Base-by-base conservation (phyloP, 2,797 vertebrate genomes). In the Dermochelys coriacea region DNA sequence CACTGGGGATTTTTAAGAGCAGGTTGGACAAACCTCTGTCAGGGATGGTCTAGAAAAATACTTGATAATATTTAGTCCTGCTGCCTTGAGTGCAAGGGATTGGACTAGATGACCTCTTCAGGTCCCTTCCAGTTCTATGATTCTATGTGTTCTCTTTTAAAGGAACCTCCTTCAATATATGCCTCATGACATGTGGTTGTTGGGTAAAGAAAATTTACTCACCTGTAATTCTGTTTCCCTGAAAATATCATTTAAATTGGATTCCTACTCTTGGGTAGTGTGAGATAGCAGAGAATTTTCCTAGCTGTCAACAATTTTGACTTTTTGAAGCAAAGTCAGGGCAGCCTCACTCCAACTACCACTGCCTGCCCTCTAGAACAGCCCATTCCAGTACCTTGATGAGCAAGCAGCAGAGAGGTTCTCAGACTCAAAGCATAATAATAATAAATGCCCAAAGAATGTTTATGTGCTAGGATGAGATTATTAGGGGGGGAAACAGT, bases 341-440 rank as follows among this genome's bases (percentile, higher is more conserved):
- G 52, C 19, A 92, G 3, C 4, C 5, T 4, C 27, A 2, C 12
- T 45, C 1, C 50, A 49, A 2, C 2, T 78, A 21, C 6, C 52
- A 5, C 1, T 19, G 50, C 23, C 79, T 57, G 16, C 21, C 9
- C 6, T 90, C 37, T n/a, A 51, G 37, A 81, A 4, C 4, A 61
- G 2, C 7, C 4, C 2, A 79, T 77, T 68, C 49, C 37, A 47
- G 27, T 64, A 49, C 54, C 41, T 57, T 45, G 80, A 45, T 41
- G 41, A 82, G 37, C 41, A 31, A 29, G 54, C 14, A 81, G 27
- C 80, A 57, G 80, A 81, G 37, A 57, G 6, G 8, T 81, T 37
- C 16, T 29, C n/a, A 15, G 29, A 59, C 27, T 59, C 34, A 57
- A 57, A 57, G 55, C 5, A 12, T 57, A 57, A 29, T 57, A 80